Evolutionary conservation across 2,113 vertebrate genomes (phyloP).

Genomic region (Hoplias malabaricus): DNA sequence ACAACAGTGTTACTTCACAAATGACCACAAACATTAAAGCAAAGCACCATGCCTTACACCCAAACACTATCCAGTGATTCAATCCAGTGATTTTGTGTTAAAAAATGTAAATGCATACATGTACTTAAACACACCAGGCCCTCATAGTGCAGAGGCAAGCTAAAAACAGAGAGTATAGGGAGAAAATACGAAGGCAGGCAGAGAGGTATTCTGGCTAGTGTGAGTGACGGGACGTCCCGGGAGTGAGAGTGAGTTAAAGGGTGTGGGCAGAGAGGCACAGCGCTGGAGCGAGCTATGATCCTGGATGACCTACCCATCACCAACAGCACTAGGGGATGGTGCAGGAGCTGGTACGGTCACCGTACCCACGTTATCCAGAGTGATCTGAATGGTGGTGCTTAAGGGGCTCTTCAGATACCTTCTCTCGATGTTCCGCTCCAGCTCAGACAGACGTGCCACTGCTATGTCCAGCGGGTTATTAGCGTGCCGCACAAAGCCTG

Average conservation of each 20-base stretch:
- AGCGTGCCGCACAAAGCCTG: conserved; percentile 77
- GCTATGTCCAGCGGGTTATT: conserved; percentile 95
- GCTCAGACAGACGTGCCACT: conserved; percentile 86
- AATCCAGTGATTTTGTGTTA: background rate
- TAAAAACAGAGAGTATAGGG: background rate
- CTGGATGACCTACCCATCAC: conserved; percentile 92
- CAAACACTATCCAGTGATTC: background rate
- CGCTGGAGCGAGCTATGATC: conserved; percentile 85
- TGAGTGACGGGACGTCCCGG: background rate
- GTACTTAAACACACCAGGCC: background rate
- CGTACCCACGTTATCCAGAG: conserved; percentile 93
- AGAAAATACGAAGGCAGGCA: background rate
- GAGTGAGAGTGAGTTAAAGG: background rate
- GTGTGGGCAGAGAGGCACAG: conserved; percentile 60
- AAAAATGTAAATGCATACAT: background rate
- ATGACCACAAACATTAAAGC: background rate
- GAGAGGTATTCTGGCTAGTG: background rate
- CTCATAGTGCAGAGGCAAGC: conserved; percentile 2
- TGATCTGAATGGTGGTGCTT: conserved; percentile 95
- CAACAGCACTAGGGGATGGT: conserved; percentile 89
- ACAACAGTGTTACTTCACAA: background rate
- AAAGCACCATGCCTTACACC: conserved; percentile 1
- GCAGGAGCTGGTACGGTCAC: conserved; percentile 92
- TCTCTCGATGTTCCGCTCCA: conserved; percentile 93
- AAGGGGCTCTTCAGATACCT: conserved; percentile 95